Percentiles rank a stretch among this genome's conserved stretches.
Conservation (phyloP, 2,797 vertebrate species). For the Potorous gilbertii region DNA sequence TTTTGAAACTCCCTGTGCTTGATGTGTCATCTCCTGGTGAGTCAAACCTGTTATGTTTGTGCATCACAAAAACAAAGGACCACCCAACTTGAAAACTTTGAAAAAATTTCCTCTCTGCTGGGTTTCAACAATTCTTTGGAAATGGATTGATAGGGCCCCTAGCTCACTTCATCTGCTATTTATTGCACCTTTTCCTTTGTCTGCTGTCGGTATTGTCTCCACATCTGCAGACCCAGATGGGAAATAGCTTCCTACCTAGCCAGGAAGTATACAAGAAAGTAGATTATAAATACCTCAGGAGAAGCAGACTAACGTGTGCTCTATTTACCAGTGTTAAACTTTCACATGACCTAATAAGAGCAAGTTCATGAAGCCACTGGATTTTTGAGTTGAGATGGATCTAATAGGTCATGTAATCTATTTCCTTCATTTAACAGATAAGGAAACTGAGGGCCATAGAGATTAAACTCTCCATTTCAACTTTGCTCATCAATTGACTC, state of each 20-base stretch:
- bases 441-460: background rate
- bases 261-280: background rate
- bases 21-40: conserved; percentile 87
- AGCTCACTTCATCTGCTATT: conserved; percentile 35
- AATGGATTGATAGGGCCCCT: conserved; percentile 58
- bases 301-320: conserved; percentile 10
- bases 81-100: conserved; percentile 69
- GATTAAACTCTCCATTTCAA: background rate
- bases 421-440: background rate
- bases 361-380: background rate
- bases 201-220: conserved; percentile 17
- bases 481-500: background rate
- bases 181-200: conserved; percentile 50
- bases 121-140: conserved; percentile 33
- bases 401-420: background rate
- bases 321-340: background rate
- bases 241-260: background rate
- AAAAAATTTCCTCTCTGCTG: conserved; percentile 44
- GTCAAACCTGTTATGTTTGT: conserved; percentile 85
- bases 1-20: conserved; percentile 85
- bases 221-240: background rate
- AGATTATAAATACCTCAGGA: conserved; percentile 18
- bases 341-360: background rate
- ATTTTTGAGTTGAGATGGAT: background rate
- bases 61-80: conserved; percentile 74